Base-by-base conservation (phyloP, 2,888 invertebrate species). In the Rutpela maculata region DNA sequence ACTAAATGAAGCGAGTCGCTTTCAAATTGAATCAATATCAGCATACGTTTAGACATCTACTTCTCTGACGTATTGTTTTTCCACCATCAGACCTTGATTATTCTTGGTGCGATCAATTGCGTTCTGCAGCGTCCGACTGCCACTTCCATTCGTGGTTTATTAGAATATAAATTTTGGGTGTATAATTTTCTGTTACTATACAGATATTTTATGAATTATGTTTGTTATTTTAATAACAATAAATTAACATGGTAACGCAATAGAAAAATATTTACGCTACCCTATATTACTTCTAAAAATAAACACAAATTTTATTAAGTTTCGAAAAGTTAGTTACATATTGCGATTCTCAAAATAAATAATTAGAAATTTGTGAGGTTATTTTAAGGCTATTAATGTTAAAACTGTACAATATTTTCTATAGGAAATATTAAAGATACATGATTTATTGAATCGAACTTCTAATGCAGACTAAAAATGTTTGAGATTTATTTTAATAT, bases 271-370 rank as follows among this genome's bases (percentile, higher is more conserved):
- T 78, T 72, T 78, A 72, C 66, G 59, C 26, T 69, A 38, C 62
- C 38, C 31, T n/a, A 43, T 76, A 75, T 75, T 76, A 75, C 75
- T 70, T 71, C 56, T 69, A 69, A 69, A 69, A 75, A 75, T 75
- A 75, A 43, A 69, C 57, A 22, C 19, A 31, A 55, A 31, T 72
- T 72, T 75, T 38, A 35, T 69, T 43, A 31, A 50, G 12, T 38
- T 56, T 55, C 15, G 59, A 69, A 67, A 60, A 26, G 31, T n/a
- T 43, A 19, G 62, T 65, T 57, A 56, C 62, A 71, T 60, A 56
- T 55, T 63, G 55, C 57, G n/a, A 17, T 57, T 63, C 65, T 18
- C 15, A 69, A 56, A 63, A 66, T 66, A 74, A 74, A 74, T 26
- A 59, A 57, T 35, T 11, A 11, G 35, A 66, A 66, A 66, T 57